phyloP scores from a whole-genome alignment of 2,888 invertebrate species.

The Pemphredon lugubris region DNA sequence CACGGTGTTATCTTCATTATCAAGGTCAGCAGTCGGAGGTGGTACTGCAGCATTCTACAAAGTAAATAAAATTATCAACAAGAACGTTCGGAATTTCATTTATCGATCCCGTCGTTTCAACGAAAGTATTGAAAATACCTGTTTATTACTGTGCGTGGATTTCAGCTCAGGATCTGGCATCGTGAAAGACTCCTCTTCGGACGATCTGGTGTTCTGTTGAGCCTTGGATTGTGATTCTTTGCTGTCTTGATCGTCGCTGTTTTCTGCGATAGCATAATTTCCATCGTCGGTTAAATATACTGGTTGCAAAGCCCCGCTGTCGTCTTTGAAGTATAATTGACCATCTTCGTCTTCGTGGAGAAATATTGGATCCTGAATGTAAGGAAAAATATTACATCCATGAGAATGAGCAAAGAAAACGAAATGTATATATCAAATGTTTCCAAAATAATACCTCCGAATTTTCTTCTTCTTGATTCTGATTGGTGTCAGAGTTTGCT shows the following conservation, averaged over 20 bases:
- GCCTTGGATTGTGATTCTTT: slow-evolving; percentile 64
- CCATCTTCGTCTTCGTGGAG: slow-evolving; percentile 79
- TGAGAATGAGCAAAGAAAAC: background rate
- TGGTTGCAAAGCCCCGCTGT: slow-evolving; percentile 76
- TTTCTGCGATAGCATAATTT: slow-evolving; percentile 78
- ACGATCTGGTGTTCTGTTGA: slow-evolving; percentile 51
- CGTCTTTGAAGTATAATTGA: slow-evolving; percentile 78
- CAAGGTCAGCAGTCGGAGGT: slow-evolving; percentile 67
- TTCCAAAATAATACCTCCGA: slow-evolving; percentile 59
- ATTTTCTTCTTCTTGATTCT: slow-evolving; percentile 62
- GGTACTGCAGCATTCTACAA: slow-evolving; percentile 61
- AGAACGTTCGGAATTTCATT: background rate
- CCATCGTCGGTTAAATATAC: slow-evolving; percentile 79
- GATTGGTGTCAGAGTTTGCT: slow-evolving; percentile 62
- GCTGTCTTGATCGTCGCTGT: slow-evolving; percentile 71
- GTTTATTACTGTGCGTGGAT: slow-evolving; percentile 56
- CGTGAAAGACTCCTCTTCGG: slow-evolving; percentile 67
- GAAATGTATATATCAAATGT: background rate
- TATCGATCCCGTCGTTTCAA: too few species aligned
- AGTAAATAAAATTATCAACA: slow-evolving; percentile 10
- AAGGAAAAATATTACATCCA: slow-evolving; percentile 4
- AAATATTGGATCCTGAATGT: slow-evolving; percentile 78
- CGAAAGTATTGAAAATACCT: slow-evolving; percentile 53
- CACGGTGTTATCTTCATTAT: slow-evolving; percentile 79
- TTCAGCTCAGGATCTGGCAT: slow-evolving; percentile 70